Evolutionary conservation across 2,797 vertebrate species (phyloP).

Genomic region (Buphagus erythrorhynchus): DNA sequence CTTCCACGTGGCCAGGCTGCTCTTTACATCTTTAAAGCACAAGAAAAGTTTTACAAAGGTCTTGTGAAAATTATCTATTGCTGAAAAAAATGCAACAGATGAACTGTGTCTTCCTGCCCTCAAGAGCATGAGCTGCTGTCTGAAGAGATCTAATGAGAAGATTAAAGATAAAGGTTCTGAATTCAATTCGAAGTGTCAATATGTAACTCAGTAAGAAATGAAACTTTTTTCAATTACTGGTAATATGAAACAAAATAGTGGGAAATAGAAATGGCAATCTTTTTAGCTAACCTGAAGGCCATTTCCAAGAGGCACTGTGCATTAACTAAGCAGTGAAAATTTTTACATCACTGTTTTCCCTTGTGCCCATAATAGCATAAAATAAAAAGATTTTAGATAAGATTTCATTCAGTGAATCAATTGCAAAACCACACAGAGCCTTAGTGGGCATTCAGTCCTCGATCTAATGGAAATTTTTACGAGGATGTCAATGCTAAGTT

Average conservation of each 20-base stretch:
- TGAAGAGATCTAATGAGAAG: slow-evolving; percentile 44
- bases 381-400: slow-evolving; percentile 89
- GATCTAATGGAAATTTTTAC: slow-evolving; percentile 81
- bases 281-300: slow-evolving; percentile 75
- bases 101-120: not conserved
- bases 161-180: slow-evolving; percentile 71
- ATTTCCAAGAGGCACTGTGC: slow-evolving; percentile 70
- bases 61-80: not conserved
- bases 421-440: slow-evolving; percentile 76
- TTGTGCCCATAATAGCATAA: slow-evolving; percentile 80
- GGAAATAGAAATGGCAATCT: slow-evolving; percentile 76
- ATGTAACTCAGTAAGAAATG: slow-evolving; percentile 75
- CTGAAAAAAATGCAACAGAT: not conserved
- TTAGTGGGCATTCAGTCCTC: slow-evolving; percentile 74
- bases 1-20: not conserved
- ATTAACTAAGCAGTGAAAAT: slow-evolving; percentile 70
- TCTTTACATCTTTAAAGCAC: not conserved
- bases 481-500: slow-evolving; percentile 79
- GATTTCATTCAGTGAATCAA: slow-evolving; percentile 84
- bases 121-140: not conserved
- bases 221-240: slow-evolving; percentile 79
- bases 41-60: not conserved
- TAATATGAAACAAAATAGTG: slow-evolving; percentile 78
- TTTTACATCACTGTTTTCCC: slow-evolving; percentile 71
- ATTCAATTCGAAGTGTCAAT: slow-evolving; percentile 72